A percentile compares a stretch with the other conserved stretches of the same genome.
Evolutionary conservation across 2,113 vertebrate genomes (phyloP).

Genomic region (Heteronetta atricapilla): DNA sequence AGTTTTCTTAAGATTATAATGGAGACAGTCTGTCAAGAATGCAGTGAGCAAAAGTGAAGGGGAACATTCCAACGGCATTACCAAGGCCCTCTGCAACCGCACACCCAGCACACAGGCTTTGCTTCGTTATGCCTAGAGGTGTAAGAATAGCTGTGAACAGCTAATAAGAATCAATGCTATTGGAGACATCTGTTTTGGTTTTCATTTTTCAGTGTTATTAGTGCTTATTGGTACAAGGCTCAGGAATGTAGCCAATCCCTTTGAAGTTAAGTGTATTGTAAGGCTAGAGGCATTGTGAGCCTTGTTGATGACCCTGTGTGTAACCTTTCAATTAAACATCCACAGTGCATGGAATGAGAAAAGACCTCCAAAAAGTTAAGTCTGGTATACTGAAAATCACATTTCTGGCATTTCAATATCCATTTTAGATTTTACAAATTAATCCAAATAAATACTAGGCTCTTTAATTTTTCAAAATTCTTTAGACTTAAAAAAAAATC

Average conservation of each 20-base stretch:
- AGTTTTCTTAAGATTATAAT: conserved; percentile 55
- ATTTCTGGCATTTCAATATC: neutral
- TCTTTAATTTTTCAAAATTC: neutral
- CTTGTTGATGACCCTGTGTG: conserved; percentile 80
- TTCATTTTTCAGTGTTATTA: conserved; percentile 88
- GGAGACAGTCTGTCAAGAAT: conserved; percentile 71
- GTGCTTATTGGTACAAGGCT: conserved; percentile 86
- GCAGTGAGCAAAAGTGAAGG: conserved; percentile 25
- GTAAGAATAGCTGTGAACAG: conserved; percentile 78
- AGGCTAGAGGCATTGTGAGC: conserved; percentile 79
- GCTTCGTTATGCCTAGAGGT: conserved; percentile 75
- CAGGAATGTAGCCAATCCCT: conserved; percentile 82
- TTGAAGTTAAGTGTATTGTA: conserved; percentile 82
- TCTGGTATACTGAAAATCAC: neutral
- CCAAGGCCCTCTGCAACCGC: conserved; percentile 35
- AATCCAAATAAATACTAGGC: neutral
- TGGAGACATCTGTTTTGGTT: conserved; percentile 87
- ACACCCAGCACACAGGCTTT: conserved; percentile 70
- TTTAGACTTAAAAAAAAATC: neutral
- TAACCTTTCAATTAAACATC: conserved; percentile 79
- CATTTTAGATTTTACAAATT: neutral
- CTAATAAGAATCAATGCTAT: conserved; percentile 82
- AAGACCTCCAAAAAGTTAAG: neutral
- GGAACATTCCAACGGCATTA: conserved; percentile 67
- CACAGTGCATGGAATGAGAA: conserved; percentile 36